phyloP scores from a whole-genome alignment of 2,797 vertebrate species.

The Eulemur rubriventer region DNA sequence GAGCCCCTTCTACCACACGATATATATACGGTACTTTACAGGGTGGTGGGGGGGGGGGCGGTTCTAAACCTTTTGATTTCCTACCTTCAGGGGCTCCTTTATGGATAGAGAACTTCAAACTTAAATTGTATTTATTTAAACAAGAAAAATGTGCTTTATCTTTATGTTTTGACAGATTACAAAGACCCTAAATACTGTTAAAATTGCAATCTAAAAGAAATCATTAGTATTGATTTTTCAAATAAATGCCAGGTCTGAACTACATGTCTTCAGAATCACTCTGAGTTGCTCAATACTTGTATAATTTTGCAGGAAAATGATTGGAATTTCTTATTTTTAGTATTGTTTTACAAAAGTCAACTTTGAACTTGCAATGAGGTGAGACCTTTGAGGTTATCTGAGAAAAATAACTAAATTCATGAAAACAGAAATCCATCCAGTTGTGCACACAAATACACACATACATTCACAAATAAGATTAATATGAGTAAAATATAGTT shows the following conservation, averaged over 20 bases:
- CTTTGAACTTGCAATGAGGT: slow-evolving; percentile 26
- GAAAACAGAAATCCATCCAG: background rate
- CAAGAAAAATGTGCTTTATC: background rate
- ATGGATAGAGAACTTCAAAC: background rate
- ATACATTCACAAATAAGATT: background rate
- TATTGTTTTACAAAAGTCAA: background rate
- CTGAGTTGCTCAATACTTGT: background rate
- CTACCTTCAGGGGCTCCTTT: background rate
- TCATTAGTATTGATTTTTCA: background rate
- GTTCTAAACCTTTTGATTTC: background rate
- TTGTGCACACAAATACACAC: no score
- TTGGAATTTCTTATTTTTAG: background rate
- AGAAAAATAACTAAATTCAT: slow-evolving; percentile 25
- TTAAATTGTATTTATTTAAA: slow-evolving; percentile 18
- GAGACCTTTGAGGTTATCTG: background rate
- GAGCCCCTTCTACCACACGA: background rate
- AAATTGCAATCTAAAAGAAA: background rate
- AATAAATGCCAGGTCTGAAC: background rate
- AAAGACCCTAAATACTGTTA: background rate
- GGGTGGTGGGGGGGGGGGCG: background rate
- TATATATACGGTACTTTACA: background rate
- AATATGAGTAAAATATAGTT: background rate
- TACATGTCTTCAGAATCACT: background rate
- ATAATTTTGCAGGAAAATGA: background rate
- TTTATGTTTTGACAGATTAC: background rate